Evolutionary conservation across 2,797 vertebrate species (phyloP).

Genomic region (Tapirus indicus): DNA sequence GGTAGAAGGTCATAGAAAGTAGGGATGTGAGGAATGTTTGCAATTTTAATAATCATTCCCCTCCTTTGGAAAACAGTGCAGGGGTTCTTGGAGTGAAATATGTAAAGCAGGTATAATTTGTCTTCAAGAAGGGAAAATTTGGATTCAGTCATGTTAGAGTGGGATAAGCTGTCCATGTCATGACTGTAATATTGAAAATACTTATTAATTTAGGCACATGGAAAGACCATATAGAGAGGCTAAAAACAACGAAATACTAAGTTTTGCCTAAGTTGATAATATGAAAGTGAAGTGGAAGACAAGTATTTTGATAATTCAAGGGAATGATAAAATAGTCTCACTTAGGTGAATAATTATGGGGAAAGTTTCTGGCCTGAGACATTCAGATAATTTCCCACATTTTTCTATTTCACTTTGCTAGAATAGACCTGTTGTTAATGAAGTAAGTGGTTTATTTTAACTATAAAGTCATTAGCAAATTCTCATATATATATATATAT

Average conservation of each 20-base stretch:
- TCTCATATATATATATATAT: neutral
- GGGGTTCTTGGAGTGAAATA: neutral
- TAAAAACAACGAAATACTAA: neutral
- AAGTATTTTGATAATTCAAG: slow-evolving; percentile 10
- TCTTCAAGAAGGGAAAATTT: neutral
- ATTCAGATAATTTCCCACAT: neutral
- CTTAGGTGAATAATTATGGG: neutral
- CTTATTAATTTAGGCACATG: neutral
- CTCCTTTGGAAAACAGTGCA: neutral
- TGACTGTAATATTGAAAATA: neutral
- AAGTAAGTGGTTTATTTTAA: neutral
- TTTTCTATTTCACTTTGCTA: neutral
- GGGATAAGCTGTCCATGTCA: neutral
- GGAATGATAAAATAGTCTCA: neutral
- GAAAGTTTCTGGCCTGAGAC: neutral
- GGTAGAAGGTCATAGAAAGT: neutral
- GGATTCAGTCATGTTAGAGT: neutral
- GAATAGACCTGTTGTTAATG: neutral
- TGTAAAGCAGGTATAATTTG: neutral
- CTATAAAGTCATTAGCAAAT: neutral
- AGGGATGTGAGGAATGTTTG: neutral
- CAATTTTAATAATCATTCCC: neutral
- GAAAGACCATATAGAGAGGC: neutral
- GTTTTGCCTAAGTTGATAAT: neutral
- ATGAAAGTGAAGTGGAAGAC: neutral